Percentiles rank a stretch among this genome's conserved stretches.
Evolutionary conservation across 2,113 vertebrate species (phyloP).

Genomic region (Crotalus tigris): DNA sequence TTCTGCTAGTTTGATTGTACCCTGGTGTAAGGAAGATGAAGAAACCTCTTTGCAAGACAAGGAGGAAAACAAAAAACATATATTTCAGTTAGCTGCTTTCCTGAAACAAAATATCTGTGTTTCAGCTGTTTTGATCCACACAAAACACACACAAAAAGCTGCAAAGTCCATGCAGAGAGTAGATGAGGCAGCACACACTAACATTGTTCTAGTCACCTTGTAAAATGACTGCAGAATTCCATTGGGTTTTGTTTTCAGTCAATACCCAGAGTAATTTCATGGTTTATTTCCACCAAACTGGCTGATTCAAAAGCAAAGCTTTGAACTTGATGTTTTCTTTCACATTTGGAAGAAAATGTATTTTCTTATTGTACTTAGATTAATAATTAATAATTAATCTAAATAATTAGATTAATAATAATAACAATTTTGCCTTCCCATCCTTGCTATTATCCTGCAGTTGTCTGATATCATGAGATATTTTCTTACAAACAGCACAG

Average conservation of each 20-base stretch:
- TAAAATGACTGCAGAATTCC: not conserved
- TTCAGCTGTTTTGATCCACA: not conserved
- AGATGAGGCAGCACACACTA: not conserved
- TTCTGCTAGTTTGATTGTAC: not conserved
- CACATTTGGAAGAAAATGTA: not conserved
- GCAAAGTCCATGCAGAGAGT: not conserved
- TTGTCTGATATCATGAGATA: not conserved
- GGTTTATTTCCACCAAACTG: not conserved
- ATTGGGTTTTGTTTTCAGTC: not conserved
- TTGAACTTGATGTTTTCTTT: not conserved
- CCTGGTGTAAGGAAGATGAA: not conserved
- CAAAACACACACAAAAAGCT: not conserved
- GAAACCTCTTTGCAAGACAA: not conserved
- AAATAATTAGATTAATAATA: not conserved
- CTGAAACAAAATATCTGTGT: not conserved
- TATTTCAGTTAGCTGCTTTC: not conserved
- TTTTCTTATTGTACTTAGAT: not conserved
- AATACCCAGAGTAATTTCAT: not conserved
- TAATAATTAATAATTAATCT: not conserved
- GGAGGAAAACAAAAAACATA: not conserved
- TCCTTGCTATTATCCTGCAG: not conserved
- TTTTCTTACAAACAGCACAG: not conserved
- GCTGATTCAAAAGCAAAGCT: not conserved
- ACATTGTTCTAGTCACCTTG: not conserved
- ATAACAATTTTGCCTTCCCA: not conserved